A percentile compares a stretch with the other conserved stretches of the same genome.
These are phyloP conservation scores for Leptinotarsa texana DNA, from an alignment of 1,140 invertebrate genomes.

Conservation along the genomic window DNA sequence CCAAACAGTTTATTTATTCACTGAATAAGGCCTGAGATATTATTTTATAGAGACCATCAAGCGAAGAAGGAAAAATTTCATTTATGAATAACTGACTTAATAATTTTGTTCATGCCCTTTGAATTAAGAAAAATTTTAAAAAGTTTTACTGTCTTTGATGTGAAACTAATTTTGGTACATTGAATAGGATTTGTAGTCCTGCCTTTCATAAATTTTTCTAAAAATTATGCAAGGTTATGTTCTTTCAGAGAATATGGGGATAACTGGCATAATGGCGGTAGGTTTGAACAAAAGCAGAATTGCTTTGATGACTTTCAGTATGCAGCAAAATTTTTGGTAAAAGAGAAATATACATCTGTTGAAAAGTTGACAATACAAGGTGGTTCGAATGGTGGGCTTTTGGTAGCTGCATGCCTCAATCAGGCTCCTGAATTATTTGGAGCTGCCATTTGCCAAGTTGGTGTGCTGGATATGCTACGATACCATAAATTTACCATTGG, in stretches of 20 bases:
- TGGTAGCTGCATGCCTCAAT: constrained; percentile 91
- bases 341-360: constrained; percentile 78
- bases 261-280: constrained; percentile 93
- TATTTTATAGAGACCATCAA: no score
- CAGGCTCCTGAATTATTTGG: constrained; percentile 95
- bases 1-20: no score
- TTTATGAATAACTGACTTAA: no score
- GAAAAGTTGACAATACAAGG: constrained; percentile 87
- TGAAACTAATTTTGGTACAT: no score
- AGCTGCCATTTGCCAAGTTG: constrained; percentile 70
- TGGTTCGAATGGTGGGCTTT: constrained; percentile 93
- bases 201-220: neutral
- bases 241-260: constrained; percentile 87
- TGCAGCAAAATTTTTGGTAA: constrained; percentile 89
- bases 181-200: no score
- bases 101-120: no score
- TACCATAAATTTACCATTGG: constrained; percentile 99
- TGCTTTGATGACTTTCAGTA: constrained; percentile 95
- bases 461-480: constrained; percentile 93
- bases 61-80: no score
- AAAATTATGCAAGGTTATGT: neutral
- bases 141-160: no score
- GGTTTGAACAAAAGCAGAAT: constrained; percentile 94
- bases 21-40: no score
- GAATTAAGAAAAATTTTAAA: no score